Percentiles rank a stretch among this genome's conserved stretches.
These are phyloP conservation scores for Phylloscopus trochiloides DNA, from an alignment of 2,113 vertebrate species.

Conservation along the genomic window DNA sequence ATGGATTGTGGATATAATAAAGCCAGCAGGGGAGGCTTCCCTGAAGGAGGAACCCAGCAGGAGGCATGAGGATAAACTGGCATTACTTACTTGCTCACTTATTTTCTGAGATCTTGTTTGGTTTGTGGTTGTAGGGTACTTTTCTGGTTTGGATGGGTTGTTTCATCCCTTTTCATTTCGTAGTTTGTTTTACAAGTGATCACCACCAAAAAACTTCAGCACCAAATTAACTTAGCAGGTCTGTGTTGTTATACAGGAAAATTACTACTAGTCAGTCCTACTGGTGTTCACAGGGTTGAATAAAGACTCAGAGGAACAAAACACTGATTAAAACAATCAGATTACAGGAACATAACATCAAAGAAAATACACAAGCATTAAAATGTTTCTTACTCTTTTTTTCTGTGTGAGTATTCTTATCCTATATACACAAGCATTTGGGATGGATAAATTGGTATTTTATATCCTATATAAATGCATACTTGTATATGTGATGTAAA, in stretches of 20 bases:
- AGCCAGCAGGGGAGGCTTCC: background rate
- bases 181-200: background rate
- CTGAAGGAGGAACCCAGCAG: background rate
- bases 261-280: background rate
- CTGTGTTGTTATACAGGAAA: background rate
- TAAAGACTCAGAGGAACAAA: background rate
- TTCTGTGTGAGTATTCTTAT: background rate
- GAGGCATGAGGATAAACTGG: background rate
- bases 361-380: background rate
- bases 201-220: background rate
- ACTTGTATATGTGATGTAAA: background rate
- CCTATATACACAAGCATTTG: background rate
- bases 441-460: background rate
- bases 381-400: background rate
- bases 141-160: background rate
- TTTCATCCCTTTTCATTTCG: background rate
- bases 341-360: background rate
- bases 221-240: background rate
- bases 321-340: background rate
- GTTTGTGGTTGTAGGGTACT: background rate
- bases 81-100: background rate
- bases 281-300: background rate
- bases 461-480: background rate
- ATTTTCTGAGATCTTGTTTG: background rate
- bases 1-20: background rate